Evolutionary conservation across 2,888 invertebrate species (phyloP).

Genomic region (Drosophila limbata): DNA sequence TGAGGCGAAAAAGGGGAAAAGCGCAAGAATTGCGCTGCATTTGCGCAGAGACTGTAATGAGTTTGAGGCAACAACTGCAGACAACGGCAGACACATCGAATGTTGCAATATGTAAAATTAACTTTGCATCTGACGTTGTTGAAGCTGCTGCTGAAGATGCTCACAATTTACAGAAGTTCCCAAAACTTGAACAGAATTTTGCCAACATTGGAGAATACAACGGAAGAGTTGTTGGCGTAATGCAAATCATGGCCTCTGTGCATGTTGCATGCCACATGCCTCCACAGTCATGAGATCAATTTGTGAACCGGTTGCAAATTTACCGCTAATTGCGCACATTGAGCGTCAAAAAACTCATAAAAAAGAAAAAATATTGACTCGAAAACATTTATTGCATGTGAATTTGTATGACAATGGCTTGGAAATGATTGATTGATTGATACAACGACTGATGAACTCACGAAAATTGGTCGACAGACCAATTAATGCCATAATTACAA

Average conservation of each 20-base stretch:
- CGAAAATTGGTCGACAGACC: conserved; percentile 45
- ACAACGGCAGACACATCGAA: conserved; percentile 33
- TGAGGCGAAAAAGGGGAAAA: neutral
- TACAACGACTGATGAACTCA: conserved; percentile 58
- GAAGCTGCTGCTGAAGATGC: conserved; percentile 22
- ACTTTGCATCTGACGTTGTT: conserved; percentile 45
- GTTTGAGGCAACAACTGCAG: conserved; percentile 39
- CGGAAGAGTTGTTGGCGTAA: conserved; percentile 18
- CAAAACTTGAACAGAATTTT: conserved; percentile 27
- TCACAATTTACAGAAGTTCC: conserved; percentile 22
- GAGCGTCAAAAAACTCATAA: conserved; percentile 64
- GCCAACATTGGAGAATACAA: conserved; percentile 19
- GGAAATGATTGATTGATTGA: conserved; percentile 46
- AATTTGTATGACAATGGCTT: conserved; percentile 50
- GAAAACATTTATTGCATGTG: conserved; percentile 38
- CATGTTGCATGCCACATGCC: conserved; percentile 38
- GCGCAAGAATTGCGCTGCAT: conserved; percentile 59
- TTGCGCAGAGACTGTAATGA: conserved; percentile 78
- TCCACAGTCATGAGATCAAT: neutral
- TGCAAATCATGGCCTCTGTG: conserved; percentile 29
- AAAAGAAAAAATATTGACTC: conserved; percentile 9
- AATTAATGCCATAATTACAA: conserved; percentile 62
- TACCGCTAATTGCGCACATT: conserved; percentile 63
- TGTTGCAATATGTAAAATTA: conserved; percentile 74
- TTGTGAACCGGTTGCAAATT: conserved; percentile 51